A percentile compares a stretch with the other conserved stretches of the same genome.
These are phyloP conservation scores for Apodemus agrarius DNA, from an alignment of 2,797 vertebrate species.

Conservation along the genomic window DNA sequence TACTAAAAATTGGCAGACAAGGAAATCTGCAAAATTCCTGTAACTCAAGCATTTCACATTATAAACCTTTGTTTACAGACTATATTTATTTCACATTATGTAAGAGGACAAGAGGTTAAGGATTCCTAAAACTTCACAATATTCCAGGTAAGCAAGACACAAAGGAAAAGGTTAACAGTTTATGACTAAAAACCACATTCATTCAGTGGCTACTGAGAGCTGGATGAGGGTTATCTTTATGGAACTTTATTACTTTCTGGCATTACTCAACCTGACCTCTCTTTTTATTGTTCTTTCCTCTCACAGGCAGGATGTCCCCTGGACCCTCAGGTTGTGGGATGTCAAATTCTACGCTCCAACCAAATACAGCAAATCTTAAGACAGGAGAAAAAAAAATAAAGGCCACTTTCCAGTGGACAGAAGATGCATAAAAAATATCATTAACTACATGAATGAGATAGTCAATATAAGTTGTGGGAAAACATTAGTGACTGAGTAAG, in stretches of 20 bases:
- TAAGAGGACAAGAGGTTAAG: neutral
- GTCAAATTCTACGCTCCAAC: conserved; percentile 39
- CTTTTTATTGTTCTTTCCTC: neutral
- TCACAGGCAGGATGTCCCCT: neutral
- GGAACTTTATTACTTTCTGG: neutral
- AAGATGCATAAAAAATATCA: conserved; percentile 25
- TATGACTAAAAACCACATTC: neutral
- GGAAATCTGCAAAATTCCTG: neutral
- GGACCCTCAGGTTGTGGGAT: neutral
- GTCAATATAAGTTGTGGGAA: neutral
- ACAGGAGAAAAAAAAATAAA: neutral
- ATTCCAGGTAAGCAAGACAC: neutral
- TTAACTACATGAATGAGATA: conserved; percentile 29
- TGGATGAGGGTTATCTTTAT: neutral
- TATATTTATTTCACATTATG: neutral
- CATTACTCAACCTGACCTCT: neutral
- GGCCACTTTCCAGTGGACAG: neutral
- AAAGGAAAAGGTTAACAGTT: neutral
- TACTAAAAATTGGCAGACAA: neutral
- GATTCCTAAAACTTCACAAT: neutral
- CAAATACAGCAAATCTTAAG: neutral
- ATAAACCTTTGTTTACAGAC: neutral
- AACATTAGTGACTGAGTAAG: neutral
- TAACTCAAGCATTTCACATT: neutral
- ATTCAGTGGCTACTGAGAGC: neutral